Conservation (phyloP, 1,140 invertebrate genomes). For the Dendroctonus ponderosae region DNA sequence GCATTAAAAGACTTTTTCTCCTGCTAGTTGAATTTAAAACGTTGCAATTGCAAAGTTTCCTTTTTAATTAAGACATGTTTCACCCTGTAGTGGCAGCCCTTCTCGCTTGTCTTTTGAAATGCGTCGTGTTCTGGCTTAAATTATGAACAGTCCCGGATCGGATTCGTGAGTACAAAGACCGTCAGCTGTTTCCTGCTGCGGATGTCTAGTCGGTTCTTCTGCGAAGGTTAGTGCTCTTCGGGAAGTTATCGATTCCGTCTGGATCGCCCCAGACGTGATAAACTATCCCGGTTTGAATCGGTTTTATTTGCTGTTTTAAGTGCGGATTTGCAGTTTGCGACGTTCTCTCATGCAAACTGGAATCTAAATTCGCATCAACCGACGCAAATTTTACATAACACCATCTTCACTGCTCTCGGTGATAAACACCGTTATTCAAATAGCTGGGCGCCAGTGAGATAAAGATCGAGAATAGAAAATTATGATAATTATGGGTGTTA, state of each 20-base stretch:
- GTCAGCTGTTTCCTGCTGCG: slow-evolving; percentile 6
- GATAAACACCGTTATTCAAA: too few relatives aligned
- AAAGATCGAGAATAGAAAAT: not conserved
- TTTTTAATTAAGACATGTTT: not conserved
- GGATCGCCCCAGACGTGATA: slow-evolving; percentile 2
- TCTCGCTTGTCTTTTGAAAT: not conserved
- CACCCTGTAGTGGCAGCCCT: slow-evolving; percentile 5
- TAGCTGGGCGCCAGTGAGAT: too few relatives aligned
- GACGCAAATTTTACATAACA: too few relatives aligned
- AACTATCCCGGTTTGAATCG: not conserved
- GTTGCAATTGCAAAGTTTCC: not conserved
- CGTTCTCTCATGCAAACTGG: too few relatives aligned
- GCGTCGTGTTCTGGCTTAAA: not conserved
- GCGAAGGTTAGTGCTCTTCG: slow-evolving; percentile 25
- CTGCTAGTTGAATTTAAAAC: not conserved
- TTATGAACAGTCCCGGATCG: slow-evolving; percentile 7
- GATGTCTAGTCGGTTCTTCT: slow-evolving; percentile 19
- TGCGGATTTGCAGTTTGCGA: too few relatives aligned
- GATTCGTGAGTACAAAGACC: slow-evolving; percentile 2
- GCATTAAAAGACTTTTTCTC: too few relatives aligned
- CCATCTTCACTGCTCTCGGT: too few relatives aligned
- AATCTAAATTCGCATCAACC: too few relatives aligned
- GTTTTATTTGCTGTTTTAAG: too few relatives aligned
- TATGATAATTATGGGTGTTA: slow-evolving; percentile 35
- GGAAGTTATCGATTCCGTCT: slow-evolving; percentile 26